phyloP scores from a whole-genome alignment of 2,797 vertebrate species.

The Limosa lapponica region DNA sequence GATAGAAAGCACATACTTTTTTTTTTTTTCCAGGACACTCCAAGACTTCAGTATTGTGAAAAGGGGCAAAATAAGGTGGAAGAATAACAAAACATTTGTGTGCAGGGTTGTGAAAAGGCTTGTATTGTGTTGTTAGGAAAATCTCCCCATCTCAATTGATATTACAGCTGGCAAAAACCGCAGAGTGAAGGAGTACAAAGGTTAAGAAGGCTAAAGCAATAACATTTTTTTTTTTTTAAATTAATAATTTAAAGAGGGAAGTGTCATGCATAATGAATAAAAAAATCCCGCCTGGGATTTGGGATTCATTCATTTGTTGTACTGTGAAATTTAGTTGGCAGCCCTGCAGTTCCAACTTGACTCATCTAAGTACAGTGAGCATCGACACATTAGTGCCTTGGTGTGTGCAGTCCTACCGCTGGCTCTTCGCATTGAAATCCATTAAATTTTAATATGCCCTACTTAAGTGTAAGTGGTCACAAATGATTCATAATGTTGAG shows the following conservation, averaged over 20 bases:
- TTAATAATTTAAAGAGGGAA: conserved; percentile 78
- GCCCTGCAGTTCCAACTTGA: conserved; percentile 32
- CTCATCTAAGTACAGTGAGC: conserved; percentile 68
- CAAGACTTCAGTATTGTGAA: background rate
- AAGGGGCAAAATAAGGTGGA: background rate
- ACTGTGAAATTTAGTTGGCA: conserved; percentile 62
- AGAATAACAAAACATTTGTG: background rate
- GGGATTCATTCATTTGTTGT: conserved; percentile 73
- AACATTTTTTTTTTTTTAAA: conserved; percentile 2
- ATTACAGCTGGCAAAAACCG: conserved; percentile 53
- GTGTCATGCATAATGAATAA: conserved; percentile 79
- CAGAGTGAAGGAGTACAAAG: conserved; percentile 41
- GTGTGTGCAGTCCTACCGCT: conserved; percentile 50
- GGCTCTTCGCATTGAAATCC: conserved; percentile 55
- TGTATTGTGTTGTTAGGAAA: conserved; percentile 38
- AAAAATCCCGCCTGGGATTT: conserved; percentile 59
- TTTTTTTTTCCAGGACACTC: background rate
- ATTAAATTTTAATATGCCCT: conserved; percentile 78
- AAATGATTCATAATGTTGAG: conserved; percentile 75
- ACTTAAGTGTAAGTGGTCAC: conserved; percentile 76
- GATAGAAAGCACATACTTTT: background rate
- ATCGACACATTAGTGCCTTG: conserved; percentile 73
- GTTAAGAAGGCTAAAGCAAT: conserved; percentile 69
- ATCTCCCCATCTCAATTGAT: background rate
- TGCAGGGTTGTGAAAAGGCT: conserved; percentile 7